Percentiles rank a stretch among this genome's conserved stretches.
phyloP scores from a whole-genome alignment of 2,113 vertebrate species.

The Paradoxurus hermaphroditus region DNA sequence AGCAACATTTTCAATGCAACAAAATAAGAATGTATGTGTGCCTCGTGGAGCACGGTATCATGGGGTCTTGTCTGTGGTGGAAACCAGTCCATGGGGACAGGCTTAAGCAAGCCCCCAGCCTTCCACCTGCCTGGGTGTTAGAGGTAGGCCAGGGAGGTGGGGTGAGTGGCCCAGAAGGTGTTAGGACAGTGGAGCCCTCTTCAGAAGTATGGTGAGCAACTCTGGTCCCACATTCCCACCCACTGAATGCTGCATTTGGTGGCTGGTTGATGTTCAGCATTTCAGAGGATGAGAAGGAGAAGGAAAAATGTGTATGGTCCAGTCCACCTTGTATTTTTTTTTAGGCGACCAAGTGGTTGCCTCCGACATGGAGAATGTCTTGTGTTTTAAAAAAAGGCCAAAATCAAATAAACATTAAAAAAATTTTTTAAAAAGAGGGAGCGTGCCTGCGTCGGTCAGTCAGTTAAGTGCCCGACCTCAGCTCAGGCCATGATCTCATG shows the following conservation, averaged over 20 bases:
- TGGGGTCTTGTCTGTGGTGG: background rate
- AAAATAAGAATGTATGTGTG: background rate
- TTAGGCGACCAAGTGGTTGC: background rate
- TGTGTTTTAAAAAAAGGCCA: background rate
- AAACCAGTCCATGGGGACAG: background rate
- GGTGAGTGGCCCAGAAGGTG: background rate
- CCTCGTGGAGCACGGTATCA: no score
- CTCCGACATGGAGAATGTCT: background rate
- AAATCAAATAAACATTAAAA: background rate
- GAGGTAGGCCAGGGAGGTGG: background rate
- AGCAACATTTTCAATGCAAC: background rate
- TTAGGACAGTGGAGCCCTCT: no score
- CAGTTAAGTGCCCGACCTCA: no score
- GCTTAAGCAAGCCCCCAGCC: background rate
- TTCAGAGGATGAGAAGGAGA: background rate
- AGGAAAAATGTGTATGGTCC: background rate
- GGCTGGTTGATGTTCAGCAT: background rate
- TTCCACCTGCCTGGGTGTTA: background rate
- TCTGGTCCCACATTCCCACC: background rate
- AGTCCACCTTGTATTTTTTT: background rate
- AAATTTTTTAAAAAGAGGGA: rapidly evolving
- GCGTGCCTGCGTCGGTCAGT: no score
- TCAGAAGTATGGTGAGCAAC: background rate
- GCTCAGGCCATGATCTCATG: no score
- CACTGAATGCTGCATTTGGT: background rate